phyloP scores from a whole-genome alignment of 1,140 invertebrate genomes.

The Aethina tumida region DNA sequence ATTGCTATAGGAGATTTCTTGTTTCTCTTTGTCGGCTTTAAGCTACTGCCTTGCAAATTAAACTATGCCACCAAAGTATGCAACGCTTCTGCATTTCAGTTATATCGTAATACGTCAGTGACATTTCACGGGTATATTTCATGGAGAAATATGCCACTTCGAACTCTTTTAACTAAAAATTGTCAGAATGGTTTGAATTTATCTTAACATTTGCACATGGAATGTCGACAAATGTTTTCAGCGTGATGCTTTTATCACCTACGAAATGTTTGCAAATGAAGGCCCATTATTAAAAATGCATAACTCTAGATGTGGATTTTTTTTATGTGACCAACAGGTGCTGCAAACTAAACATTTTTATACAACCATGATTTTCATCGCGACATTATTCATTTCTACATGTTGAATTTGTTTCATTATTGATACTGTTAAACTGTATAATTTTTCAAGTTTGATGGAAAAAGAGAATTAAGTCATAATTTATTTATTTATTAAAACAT shows the following conservation, averaged over 20 bases:
- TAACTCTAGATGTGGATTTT: too few relatives aligned
- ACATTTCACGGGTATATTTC: conserved; percentile 30
- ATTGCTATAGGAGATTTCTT: conserved; percentile 22
- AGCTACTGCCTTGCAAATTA: conserved; percentile 28
- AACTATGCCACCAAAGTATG: conserved; percentile 35
- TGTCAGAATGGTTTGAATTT: conserved; percentile 25
- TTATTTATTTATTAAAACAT: too few relatives aligned
- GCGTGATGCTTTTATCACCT: conserved; percentile 24
- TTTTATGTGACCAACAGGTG: too few relatives aligned
- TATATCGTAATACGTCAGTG: conserved; percentile 34
- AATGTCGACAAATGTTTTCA: conserved; percentile 27
- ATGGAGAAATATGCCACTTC: conserved; percentile 23
- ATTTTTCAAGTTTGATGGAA: too few relatives aligned
- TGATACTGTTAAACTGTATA: too few relatives aligned
- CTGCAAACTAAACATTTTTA: too few relatives aligned
- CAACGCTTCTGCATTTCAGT: conserved; percentile 22
- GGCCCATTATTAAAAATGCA: conserved; percentile 11
- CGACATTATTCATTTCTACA: too few relatives aligned
- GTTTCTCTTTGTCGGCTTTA: conserved; percentile 27
- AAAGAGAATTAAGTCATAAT: too few relatives aligned
- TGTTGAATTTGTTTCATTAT: too few relatives aligned
- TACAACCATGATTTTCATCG: too few relatives aligned
- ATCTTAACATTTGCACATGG: conserved; percentile 21
- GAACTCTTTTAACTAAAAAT: conserved; percentile 27
- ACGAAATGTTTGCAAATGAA: conserved; percentile 10